Conservation (phyloP, 2,888 invertebrate genomes). For the Ctenicera cuprea region DNA sequence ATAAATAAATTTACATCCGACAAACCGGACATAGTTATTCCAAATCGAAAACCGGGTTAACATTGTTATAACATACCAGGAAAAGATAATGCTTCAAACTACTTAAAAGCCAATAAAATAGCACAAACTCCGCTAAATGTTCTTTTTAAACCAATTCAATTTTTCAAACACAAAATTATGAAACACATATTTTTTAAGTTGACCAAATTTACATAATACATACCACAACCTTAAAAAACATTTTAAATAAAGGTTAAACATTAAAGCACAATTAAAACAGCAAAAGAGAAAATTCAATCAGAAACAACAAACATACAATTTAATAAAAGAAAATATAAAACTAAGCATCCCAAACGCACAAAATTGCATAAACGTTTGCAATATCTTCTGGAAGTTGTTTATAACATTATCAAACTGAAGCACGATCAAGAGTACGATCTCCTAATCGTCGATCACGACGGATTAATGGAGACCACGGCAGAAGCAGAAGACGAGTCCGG, state of each 20-base stretch:
- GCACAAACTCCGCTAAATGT: neutral
- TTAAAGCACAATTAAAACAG: no score
- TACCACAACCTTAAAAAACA: no score
- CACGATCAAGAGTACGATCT: constrained; percentile 69
- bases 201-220: no score
- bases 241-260: no score
- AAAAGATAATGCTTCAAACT: neutral
- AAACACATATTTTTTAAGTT: no score
- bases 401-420: constrained; percentile 66
- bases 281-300: neutral
- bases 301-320: neutral
- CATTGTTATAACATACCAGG: no score
- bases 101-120: neutral
- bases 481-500: constrained; percentile 75
- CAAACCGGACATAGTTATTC: neutral
- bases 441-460: constrained; percentile 69
- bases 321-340: neutral
- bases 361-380: neutral
- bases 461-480: constrained; percentile 74
- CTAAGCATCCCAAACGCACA: neutral
- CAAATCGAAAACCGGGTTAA: neutral
- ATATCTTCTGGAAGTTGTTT: constrained; percentile 2
- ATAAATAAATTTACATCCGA: neutral
- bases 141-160: no score
- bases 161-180: no score